Base-by-base conservation (phyloP, 2,113 vertebrate genomes). In the Circaetus gallicus region DNA sequence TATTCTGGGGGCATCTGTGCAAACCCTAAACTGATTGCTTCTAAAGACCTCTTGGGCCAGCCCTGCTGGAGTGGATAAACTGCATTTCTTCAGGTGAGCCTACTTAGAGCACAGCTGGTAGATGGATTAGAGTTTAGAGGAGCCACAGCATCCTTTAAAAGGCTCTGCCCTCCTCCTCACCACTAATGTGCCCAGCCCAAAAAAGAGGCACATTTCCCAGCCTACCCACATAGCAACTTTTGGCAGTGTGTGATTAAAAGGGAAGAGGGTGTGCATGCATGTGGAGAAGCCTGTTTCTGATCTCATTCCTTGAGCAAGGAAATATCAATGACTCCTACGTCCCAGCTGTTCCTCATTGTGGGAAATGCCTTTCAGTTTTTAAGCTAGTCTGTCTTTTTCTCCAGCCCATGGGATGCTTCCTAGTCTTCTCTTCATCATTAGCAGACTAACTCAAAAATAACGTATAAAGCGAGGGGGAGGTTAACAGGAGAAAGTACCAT, bases 311-410 rank as follows among this genome's bases (percentile, higher is more conserved):
- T 17, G 29, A 73, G 89, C 71, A 40, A 43, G 93, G 63, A 80
- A 86, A 13, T 55, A 97, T 93, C 90, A 95, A 88, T 93, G 95
- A 96, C 97, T 95, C 96, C 96, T 38, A 95, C 93, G 1, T 36
- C 66, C 89, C 83, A 0, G 89, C 96, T 97, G 96, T 91, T 95
- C 87, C 71, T 82, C 17, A 0, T 62, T n/a, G 40, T 61, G 94
- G 95, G 93, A 94, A 95, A 73, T 42, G 38, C 93, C 96, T 86
- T 38, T n/a, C 50, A 20, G 69, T 38, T 87, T 88, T 91, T 31
- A 24, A 93, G 59, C 59, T 84, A 5, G 34, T 86, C 91, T 88
- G 89, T 70, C 45, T 47, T 63, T 65, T 84, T 12, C 52, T 88
- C 45, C 38, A 55, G 61, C 93, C 82, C 74, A 53, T 25, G 53